These are phyloP conservation scores for Mylabris phalerata DNA, from an alignment of 1,140 invertebrate species.

Conservation along the genomic window DNA sequence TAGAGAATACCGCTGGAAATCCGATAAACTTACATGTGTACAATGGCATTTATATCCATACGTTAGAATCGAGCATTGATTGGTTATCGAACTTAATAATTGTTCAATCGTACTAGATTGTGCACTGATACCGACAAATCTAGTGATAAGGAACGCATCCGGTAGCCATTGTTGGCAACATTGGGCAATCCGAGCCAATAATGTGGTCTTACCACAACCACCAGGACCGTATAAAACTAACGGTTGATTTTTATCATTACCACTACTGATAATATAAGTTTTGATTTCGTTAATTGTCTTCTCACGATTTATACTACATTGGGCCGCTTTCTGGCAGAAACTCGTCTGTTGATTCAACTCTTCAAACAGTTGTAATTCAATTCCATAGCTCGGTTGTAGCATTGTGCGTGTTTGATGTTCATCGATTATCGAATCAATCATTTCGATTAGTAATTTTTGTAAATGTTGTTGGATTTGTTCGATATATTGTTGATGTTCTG, in stretches of 20 bases:
- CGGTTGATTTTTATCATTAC: constrained; percentile 42
- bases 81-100: constrained; percentile 57
- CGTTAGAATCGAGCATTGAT: constrained; percentile 58
- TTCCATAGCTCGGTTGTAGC: constrained; percentile 45
- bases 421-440: constrained; percentile 54
- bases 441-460: constrained; percentile 44
- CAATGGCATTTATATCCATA: constrained; percentile 52
- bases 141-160: constrained; percentile 52
- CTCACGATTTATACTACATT: constrained; percentile 56
- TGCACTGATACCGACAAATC: constrained; percentile 61
- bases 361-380: constrained; percentile 51
- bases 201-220: constrained; percentile 74
- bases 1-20: too few species aligned
- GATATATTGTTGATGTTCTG: constrained; percentile 57
- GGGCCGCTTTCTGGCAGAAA: constrained; percentile 57
- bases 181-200: constrained; percentile 63
- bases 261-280: constrained; percentile 44
- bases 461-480: constrained; percentile 52
- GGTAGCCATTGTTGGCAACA: constrained; percentile 60
- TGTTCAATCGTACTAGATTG: constrained; percentile 59
- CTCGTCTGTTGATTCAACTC: constrained; percentile 61
- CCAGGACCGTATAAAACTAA: constrained; percentile 68
- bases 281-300: constrained; percentile 57
- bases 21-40: constrained; percentile 49
- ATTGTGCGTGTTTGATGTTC: constrained; percentile 43